Evolutionary conservation across 2,797 vertebrate species (phyloP), one percentile per base, ranked within the genome.

Genomic region (Hipposideros larvatus): DNA sequence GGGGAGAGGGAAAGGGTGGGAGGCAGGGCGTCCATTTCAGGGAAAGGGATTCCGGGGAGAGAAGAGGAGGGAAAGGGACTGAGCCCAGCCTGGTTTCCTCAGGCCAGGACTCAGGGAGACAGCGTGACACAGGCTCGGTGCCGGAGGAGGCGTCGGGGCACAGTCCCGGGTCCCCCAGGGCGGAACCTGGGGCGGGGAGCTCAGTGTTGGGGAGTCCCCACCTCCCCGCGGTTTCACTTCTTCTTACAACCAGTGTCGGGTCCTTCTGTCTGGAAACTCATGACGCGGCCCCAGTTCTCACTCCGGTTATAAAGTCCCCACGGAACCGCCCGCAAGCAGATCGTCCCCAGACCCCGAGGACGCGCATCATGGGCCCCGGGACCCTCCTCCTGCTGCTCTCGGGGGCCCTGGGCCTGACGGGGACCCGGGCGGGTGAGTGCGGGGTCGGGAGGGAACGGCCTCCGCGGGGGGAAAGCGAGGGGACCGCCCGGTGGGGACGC

Each of bases 401-500:
- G 37, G 37, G 37, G 37, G 2, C 37, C 37, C 37, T 37, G 37
- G 37, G 37, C 37, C 37, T 37, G 37, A 37, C 8, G 7, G 41
- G 4, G 1, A 5, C 8, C 24, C 71, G 74, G 41, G 5, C 43
- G 37, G 37, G n/a, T 79, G 74, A 79, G 37, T 37, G 37, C 26
- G 13, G 2, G 61, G 63, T n/a, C 7, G 22, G 83, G 91, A n/a
- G 1, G 37, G 37, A 37, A 37, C 37, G 6, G 59, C 8, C 28
- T 77, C 28, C 46, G 26, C 16, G 1, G 4, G 37, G 37, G 37
- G 37, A 37, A 37, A 37, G 37, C 37, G 37, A 37, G 26, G 24
- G 88, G 4, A 14, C 21, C 0, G 24, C 4, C 24, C 0, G 0
- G 1, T 1, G 3, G 26, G 46, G 22, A 5, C 2, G 0, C 65